phyloP scores from a whole-genome alignment of 1,140 invertebrate species.

The Drosophila biarmipes region DNA sequence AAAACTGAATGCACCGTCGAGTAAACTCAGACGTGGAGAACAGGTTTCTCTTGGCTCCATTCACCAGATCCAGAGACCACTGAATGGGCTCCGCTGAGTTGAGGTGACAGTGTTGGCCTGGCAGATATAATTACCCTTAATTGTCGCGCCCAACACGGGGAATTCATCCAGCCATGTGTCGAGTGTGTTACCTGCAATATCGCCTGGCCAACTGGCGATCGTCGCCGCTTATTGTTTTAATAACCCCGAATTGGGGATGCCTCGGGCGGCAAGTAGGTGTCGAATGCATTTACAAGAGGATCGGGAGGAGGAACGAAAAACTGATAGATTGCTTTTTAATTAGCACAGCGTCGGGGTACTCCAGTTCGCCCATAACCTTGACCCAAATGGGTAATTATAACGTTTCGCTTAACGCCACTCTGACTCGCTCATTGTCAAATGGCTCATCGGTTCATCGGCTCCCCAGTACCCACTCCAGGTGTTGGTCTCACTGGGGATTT shows the following conservation, averaged over 20 bases:
- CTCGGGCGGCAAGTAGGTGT: conserved; percentile 40
- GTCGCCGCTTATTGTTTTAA: conserved; percentile 77
- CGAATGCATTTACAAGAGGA: conserved; percentile 42
- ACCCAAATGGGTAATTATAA: conserved; percentile 75
- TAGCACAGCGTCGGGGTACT: conserved; percentile 47
- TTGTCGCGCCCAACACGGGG: conserved; percentile 66
- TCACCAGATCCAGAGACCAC: conserved; percentile 28
- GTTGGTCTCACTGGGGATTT: conserved; percentile 55
- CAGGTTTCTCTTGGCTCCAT: conserved; percentile 42
- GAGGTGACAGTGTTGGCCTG: conserved; percentile 42
- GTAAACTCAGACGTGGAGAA: conserved; percentile 19
- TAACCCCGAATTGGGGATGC: conserved; percentile 35
- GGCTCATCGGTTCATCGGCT: conserved; percentile 34
- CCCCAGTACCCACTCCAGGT: conserved; percentile 47
- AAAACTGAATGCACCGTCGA: conserved; percentile 29
- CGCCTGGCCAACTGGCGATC: conserved; percentile 44
- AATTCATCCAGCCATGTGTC: conserved; percentile 67
- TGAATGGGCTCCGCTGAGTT: conserved; percentile 30
- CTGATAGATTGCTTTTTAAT: conserved; percentile 76
- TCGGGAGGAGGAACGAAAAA: conserved; percentile 11
- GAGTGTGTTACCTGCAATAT: conserved; percentile 52
- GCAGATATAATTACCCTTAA: conserved; percentile 73
- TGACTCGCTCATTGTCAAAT: conserved; percentile 46
- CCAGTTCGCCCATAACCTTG: conserved; percentile 67
- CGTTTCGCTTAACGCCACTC: conserved; percentile 50